phyloP scores from a whole-genome alignment of 2,113 vertebrate species.

The Phrynosoma blainvillii region DNA sequence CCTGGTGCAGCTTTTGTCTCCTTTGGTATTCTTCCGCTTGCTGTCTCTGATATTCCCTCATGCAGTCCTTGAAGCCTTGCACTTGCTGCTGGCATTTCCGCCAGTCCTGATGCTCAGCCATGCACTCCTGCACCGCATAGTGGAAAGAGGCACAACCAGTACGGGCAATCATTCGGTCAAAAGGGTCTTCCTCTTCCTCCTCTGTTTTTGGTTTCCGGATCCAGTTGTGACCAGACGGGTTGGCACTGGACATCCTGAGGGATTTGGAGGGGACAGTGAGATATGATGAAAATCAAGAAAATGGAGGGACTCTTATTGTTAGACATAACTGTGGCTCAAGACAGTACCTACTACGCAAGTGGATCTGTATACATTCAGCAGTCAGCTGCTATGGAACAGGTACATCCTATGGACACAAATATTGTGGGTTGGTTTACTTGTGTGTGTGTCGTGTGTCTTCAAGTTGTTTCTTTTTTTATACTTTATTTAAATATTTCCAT shows the following conservation, averaged over 20 bases:
- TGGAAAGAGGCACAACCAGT: slow-evolving; percentile 88
- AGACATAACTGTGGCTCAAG: not conserved
- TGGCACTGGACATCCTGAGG: slow-evolving; percentile 73
- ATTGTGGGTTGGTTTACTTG: too few species aligned
- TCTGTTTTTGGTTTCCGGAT: slow-evolving; percentile 57
- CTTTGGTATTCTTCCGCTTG: slow-evolving; percentile 66
- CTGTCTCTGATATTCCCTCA: slow-evolving; percentile 79
- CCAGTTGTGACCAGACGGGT: slow-evolving; percentile 78
- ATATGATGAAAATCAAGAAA: not conserved
- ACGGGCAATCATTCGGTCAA: slow-evolving; percentile 85
- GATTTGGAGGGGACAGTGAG: not conserved
- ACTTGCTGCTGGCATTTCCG: slow-evolving; percentile 85
- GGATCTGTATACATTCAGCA: not conserved
- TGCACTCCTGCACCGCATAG: slow-evolving; percentile 90
- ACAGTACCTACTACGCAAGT: not conserved
- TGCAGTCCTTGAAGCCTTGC: slow-evolving; percentile 87
- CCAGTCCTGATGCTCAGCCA: slow-evolving; percentile 93
- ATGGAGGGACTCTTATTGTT: rapidly evolving
- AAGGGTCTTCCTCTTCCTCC: slow-evolving; percentile 71
- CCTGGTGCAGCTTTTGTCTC: slow-evolving; percentile 33
- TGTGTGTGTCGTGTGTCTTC: too few species aligned
- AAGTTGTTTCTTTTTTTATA: too few species aligned
- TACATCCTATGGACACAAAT: not conserved
- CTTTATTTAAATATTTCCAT: too few species aligned
- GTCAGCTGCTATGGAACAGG: too few species aligned